Base-by-base conservation (phyloP, 2,113 vertebrate genomes). In the Neotoma lepida region DNA sequence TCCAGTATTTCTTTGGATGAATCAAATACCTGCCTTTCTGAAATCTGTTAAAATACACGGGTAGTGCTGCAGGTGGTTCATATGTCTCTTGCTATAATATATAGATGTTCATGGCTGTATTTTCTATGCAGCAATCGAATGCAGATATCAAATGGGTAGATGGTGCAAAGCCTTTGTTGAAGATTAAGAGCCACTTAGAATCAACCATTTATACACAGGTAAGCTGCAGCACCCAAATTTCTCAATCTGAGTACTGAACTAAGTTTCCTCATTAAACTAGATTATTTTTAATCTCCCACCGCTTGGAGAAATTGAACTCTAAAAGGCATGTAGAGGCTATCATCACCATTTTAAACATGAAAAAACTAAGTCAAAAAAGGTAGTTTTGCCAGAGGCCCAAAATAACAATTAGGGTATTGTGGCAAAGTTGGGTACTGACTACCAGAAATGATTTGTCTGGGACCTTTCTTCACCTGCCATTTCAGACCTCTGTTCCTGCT, bases 201-300 rank as follows among this genome's bases (percentile, higher is more conserved):
- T 99, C 99, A 0, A 99, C 99, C 3, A 98, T 99, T 98, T 99
- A 99, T 81, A 98, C 99, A 89, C 99, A 99, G 98, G 99, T 99
- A 98, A 97, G 96, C 71, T 1, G 1, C 41, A n/a, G 35, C 33
- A 46, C 15, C 0, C 95, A 0, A 0, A 51, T 88, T 58, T 39
- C 56, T 94, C 73, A 84, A 0, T 51, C 39, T 95, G n/a, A 88
- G 76, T 94, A 41, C n/a, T 76, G 13, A 20, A 96, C 6, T 58
- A n/a, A 88, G 66, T 89, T 93, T 92, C 86, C 82, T 87, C 18
- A 70, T 89, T 86, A 90, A 94, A 89, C 81, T 64, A 44, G 44
- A 92, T 26, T 58, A 33, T 49, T 64, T 73, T 86, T 89, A 28
- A 12, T 51, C 78, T 78, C 33, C 51, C 63, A 64, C 1, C 56